A percentile compares a stretch with the other conserved stretches of the same genome.
Conservation (phyloP, 2,113 vertebrate species). For the Hypanus sabinus region DNA sequence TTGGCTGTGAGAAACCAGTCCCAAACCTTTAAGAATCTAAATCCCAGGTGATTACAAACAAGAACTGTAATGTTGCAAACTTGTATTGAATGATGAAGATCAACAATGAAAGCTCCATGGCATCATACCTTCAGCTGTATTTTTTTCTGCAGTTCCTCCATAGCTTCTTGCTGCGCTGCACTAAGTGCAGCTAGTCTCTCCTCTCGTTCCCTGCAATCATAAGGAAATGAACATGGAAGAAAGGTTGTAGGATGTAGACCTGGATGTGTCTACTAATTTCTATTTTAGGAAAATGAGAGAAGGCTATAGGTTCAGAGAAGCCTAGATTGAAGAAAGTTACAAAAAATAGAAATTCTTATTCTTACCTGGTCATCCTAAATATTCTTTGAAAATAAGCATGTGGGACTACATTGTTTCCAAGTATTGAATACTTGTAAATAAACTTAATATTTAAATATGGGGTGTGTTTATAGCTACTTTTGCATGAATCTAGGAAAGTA, state of each 20-base stretch:
- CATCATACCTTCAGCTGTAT: conserved; percentile 84
- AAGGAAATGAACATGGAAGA: not conserved
- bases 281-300: not conserved
- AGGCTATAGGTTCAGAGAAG: no score
- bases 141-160: conserved; percentile 98
- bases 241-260: not conserved
- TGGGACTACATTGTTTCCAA: not conserved
- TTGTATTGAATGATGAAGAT: not conserved
- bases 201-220: conserved; percentile 73
- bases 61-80: not conserved
- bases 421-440: not conserved
- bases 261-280: not conserved
- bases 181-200: conserved; percentile 90
- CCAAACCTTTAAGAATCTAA: not conserved
- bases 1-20: not conserved
- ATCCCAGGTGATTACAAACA: not conserved
- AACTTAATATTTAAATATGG: not conserved
- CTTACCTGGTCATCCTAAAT: not conserved
- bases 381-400: not conserved
- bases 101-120: not conserved
- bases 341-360: not conserved
- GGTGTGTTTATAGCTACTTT: no score
- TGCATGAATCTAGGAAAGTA: no score
- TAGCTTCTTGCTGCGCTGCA: conserved; percentile 92
- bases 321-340: not conserved